Evolutionary conservation across 1,140 invertebrate genomes (phyloP).

Genomic region (Probaryconus sp.): DNA sequence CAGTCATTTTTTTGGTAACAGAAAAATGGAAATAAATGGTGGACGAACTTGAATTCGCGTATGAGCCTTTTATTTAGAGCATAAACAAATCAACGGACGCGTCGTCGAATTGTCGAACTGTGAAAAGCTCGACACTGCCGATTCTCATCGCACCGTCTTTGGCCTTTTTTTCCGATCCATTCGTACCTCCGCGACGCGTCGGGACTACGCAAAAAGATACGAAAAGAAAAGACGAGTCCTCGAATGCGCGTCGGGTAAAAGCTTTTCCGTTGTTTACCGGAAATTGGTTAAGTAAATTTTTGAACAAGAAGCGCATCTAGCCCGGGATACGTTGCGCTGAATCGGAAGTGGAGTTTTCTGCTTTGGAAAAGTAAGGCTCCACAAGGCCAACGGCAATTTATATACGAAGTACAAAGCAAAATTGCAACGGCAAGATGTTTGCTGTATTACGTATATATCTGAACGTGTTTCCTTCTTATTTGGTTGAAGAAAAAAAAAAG

Average conservation of each 20-base stretch:
- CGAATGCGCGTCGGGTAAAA: conserved; percentile 33
- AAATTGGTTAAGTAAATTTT: conserved; percentile 60
- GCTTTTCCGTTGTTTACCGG: conserved; percentile 52
- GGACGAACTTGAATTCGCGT: too few species aligned
- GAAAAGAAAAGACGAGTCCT: conserved; percentile 25
- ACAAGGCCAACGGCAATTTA: conserved; percentile 21
- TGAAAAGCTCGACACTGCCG: conserved; percentile 8
- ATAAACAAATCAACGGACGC: not conserved
- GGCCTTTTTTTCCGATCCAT: conserved; percentile 19
- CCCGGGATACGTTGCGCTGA: conserved; percentile 23
- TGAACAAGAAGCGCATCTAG: conserved; percentile 39
- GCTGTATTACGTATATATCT: conserved; percentile 44
- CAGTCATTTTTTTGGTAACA: too few species aligned
- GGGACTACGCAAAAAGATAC: conserved; percentile 42
- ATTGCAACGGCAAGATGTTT: conserved; percentile 30
- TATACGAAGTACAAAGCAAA: conserved; percentile 28
- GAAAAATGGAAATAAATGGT: too few species aligned
- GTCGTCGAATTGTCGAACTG: conserved; percentile 26
- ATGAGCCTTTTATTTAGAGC: too few species aligned
- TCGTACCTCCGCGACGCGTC: conserved; percentile 37
- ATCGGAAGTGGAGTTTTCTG: conserved; percentile 30
- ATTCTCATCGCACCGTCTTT: not conserved
- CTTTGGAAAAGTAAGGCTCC: conserved; percentile 29
- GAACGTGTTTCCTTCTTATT: conserved; percentile 36
- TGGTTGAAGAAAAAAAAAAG: conserved; percentile 20